These are phyloP conservation scores for Protonibea diacanthus DNA, from an alignment of 2,797 vertebrate species.

Conservation along the genomic window DNA sequence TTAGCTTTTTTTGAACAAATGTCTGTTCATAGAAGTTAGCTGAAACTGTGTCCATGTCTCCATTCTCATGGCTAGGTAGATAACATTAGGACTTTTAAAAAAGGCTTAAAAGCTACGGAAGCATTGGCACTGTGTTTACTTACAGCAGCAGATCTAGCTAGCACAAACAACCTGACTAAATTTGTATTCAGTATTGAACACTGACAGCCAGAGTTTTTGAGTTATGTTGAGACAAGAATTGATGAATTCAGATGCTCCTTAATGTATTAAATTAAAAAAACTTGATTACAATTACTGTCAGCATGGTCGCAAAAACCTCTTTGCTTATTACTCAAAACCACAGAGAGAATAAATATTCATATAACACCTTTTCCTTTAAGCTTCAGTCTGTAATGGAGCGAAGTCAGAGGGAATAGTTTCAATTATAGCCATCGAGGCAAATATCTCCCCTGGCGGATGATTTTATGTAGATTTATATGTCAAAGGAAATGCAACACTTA, in stretches of 20 bases:
- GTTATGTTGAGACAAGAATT: background rate
- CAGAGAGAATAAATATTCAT: background rate
- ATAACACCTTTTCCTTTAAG: background rate
- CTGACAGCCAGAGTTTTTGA: background rate
- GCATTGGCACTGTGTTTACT: background rate
- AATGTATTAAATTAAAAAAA: background rate
- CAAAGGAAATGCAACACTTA: background rate
- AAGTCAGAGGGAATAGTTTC: conserved; percentile 8
- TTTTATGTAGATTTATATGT: background rate
- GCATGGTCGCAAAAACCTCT: background rate
- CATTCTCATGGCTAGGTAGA: too few species aligned
- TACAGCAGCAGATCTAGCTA: background rate
- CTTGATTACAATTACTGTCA: background rate
- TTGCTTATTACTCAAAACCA: background rate
- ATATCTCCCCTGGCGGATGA: background rate
- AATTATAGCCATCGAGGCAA: background rate
- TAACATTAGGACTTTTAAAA: background rate
- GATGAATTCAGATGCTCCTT: background rate
- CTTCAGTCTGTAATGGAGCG: background rate
- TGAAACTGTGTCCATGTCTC: too few species aligned
- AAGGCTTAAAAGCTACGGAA: background rate
- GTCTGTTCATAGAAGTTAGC: too few species aligned
- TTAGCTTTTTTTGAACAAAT: too few species aligned
- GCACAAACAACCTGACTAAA: background rate
- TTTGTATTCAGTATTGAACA: background rate